Base-by-base conservation (phyloP, 1,140 invertebrate genomes). In the Amyelois transitella region DNA sequence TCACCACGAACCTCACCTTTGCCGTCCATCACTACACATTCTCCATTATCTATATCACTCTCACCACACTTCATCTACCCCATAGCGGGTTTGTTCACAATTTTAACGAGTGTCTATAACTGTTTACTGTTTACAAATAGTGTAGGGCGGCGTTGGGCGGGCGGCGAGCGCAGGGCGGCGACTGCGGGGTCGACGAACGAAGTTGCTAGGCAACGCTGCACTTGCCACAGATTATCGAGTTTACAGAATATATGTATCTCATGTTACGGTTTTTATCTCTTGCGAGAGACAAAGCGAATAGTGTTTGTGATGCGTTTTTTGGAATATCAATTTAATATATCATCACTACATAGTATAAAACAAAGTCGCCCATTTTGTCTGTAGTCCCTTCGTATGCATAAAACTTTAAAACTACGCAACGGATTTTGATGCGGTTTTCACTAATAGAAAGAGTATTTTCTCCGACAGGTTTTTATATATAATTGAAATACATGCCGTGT, bases 61-160 rank as follows among this genome's bases (percentile, higher is more conserved):
- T 38, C 32, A 38, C n/a, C n/a, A 14, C 32, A 38, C 32, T 38
- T 38, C 49, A 51, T 24, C n/a, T 32, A 28, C 14, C 18, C 21
- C 19, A 49, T 49, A 2, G 14, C n/a, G 8, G 20, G n/a, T n/a
- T n/a, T n/a, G n/a, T n/a, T 7, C 18, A 48, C 20, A 21, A 10
- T 48, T 48, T 18, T 48, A 18, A 48, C 45, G 25, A n/a, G 45
- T n/a, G n/a, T 25, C 32, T n/a, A n/a, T n/a, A n/a, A 18, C 20
- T 24, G 18, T 12, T 14, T 17, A 54, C 20, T 70, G 68, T 74
- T 74, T 70, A 74, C 71, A 68, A 74, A 74, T 74, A 73, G 48
- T 51, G 50, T 32, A 57, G 61, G 60, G 61, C 58, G 64, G 65
- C 53, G 59, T 43, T 20, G 54, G 55, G 60, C 55, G 55, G 62